These are phyloP conservation scores for Rallus limicola DNA, from an alignment of 2,113 vertebrate species.

Conservation along the genomic window DNA sequence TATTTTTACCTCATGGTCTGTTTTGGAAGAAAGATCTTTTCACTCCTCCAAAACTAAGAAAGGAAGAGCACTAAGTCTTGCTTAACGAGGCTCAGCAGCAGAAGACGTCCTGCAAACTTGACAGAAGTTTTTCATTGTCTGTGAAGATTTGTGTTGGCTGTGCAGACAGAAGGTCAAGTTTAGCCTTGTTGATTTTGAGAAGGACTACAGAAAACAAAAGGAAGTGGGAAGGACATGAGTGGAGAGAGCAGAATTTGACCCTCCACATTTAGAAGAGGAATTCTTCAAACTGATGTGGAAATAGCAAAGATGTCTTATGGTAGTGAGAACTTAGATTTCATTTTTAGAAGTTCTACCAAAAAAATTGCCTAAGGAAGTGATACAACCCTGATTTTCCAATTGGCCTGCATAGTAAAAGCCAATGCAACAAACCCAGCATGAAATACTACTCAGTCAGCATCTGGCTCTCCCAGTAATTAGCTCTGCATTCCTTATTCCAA, in stretches of 20 bases:
- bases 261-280: neutral
- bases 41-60: neutral
- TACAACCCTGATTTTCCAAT: neutral
- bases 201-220: conserved; percentile 20
- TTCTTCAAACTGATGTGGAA: neutral
- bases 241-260: neutral
- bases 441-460: neutral
- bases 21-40: neutral
- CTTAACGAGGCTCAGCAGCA: neutral
- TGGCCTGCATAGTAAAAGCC: neutral
- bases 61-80: neutral
- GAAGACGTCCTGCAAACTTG: neutral
- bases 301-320: neutral
- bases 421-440: neutral
- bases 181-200: conserved; percentile 28
- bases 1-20: neutral
- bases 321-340: neutral
- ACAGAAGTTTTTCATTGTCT: conserved; percentile 9
- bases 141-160: conserved; percentile 39
- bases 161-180: neutral
- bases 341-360: neutral
- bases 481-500: neutral
- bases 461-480: neutral
- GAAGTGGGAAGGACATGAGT: neutral
- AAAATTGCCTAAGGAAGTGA: neutral